Evolutionary conservation across 2,113 vertebrate species (phyloP), one percentile per base, ranked within the genome.

Genomic region (Phrynocephalus versicolor): DNA sequence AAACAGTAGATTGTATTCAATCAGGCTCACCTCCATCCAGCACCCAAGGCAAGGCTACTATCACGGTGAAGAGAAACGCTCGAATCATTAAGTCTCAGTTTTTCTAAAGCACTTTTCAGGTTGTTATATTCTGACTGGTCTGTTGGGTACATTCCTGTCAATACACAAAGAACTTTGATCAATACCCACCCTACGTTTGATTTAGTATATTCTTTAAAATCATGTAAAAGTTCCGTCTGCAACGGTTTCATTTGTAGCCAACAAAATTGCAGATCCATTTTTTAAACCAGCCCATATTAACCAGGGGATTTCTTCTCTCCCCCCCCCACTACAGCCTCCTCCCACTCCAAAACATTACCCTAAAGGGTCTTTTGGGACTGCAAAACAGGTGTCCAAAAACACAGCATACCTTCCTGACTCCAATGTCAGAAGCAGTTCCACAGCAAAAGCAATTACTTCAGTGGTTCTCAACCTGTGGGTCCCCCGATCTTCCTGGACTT

Each of bases 61-160:
- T 99, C 99, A 80, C 95, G 97, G 93, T 98, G 97, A 89, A 99
- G 95, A 2, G 95, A 97, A 88, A 99, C 98, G 88, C 98, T 99
- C 35, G 98, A 99, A 94, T 99, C 99, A 86, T 99, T 99, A 86
- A 99, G 90, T 18, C 97, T 99, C 92, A 99, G 95, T 77, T 97
- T 98, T 91, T 99, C 98, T 88, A 99, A 92, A 62, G 99, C 98
- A 82, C 97, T 98, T 90, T 97, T 97, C 67, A 99, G 95, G 90
- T 95, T 97, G 37, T 94, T 97, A 91, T 99, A 98, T 79, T 99
- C 98, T 25, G 98, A 98, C 65, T 99, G 99, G 95, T 99, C 98
- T 93, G 96, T 57, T 37, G 99, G 98, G 92, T 97, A 99, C 97
- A 99, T 96, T 84, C 98, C 98, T 99, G 91, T 72, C 45, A 91